Percentiles rank a stretch among this genome's conserved stretches.
These are phyloP conservation scores for Euleptes europaea DNA, from an alignment of 2,113 vertebrate species.

Conservation along the genomic window DNA sequence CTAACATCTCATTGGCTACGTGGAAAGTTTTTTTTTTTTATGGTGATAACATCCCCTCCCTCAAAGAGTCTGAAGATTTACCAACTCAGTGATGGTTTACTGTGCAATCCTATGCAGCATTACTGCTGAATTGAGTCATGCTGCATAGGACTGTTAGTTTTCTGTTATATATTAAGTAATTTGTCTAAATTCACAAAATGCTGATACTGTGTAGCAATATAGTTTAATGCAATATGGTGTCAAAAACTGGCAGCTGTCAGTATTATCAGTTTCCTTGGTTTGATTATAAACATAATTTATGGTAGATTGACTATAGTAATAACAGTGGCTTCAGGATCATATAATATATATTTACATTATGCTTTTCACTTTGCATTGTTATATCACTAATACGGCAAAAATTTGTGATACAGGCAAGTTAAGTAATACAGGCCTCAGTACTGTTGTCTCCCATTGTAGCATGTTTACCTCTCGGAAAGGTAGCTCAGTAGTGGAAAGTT, in stretches of 20 bases:
- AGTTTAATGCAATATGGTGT: not conserved
- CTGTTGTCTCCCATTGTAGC: constrained; percentile 23
- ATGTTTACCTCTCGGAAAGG: constrained; percentile 46
- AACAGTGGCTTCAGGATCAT: not conserved
- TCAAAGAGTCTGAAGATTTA: not conserved
- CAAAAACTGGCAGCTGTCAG: not conserved
- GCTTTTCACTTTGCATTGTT: constrained; percentile 18
- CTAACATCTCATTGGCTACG: not conserved
- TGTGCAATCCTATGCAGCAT: no score
- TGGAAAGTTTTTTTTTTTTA: not conserved
- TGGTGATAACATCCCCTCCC: not conserved
- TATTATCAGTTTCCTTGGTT: not conserved
- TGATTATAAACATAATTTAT: not conserved
- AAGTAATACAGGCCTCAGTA: not conserved
- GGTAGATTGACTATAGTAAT: not conserved
- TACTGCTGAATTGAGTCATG: no score
- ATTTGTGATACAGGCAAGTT: constrained; percentile 47
- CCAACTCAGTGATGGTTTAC: not conserved
- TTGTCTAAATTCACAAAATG: not conserved
- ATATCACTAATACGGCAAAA: constrained; percentile 35
- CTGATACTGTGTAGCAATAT: not conserved
- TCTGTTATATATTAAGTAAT: not conserved
- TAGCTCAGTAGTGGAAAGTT: constrained; percentile 50
- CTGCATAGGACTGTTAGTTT: not conserved
- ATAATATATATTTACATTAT: constrained; percentile 7